Base-by-base conservation (phyloP, 2,113 vertebrate species). In the Sebastes schlegelii region DNA sequence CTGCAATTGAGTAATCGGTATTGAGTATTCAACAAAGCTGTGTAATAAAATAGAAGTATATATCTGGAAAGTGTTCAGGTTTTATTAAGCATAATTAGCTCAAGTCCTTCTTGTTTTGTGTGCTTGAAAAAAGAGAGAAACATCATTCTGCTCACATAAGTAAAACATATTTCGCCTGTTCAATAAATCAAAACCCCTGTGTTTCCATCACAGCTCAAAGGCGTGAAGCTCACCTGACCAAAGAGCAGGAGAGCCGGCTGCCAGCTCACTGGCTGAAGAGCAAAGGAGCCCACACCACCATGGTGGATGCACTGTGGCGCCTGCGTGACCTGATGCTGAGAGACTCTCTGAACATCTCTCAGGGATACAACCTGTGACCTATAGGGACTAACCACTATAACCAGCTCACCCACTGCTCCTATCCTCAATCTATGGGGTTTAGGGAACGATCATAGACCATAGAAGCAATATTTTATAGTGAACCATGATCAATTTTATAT, bases 211-310 rank as follows among this genome's bases (percentile, higher is more conserved):
- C 93, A 99, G 98, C 97, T 73, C 96, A 96, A 92, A 96, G 97
- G 86, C 95, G 97, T 78, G 98, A 99, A 2, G 87, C 97, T 83
- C 96, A 98, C 91, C 86, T 99, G 85, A 97, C 96, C 64, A 98
- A 98, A 95, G 98, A 99, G 78, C 98, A 99, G 79, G 98, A 99
- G 91, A 97, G 97, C 89, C 96, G 97, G 5, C 96, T 99, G 62
- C 98, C 98, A 23, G 95, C 96, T 12, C 98, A 99, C 89, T 99
- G 98, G 98, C 89, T 99, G 86, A 99, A 99, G 87, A 99, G 98
- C 91, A 99, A 99, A 95, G 98, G 98, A 52, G 98, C 98, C 79
- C 98, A 99, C 87, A 98, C 96, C 51, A 99, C 98, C 26, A 99
- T 99, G 98, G 98, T 96, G 0, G 98, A 99, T 11, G 98, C 98